Percentiles rank a stretch among this genome's conserved stretches.
Evolutionary conservation across 2,888 invertebrate species (phyloP).

Genomic region (Dryomyza anilis): DNA sequence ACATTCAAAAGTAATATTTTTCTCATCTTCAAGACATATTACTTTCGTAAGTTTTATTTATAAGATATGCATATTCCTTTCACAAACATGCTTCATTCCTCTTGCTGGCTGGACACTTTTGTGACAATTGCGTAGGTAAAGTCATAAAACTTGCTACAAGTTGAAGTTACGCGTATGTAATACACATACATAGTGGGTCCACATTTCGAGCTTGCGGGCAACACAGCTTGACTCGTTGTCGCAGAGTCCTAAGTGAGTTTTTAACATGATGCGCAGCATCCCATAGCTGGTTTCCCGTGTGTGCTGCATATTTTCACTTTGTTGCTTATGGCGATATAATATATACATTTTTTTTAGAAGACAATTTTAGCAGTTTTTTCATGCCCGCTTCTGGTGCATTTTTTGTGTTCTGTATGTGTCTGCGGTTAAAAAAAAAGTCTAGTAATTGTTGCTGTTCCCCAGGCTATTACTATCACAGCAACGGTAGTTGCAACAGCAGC

Average conservation of each 20-base stretch:
- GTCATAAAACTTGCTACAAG: no score
- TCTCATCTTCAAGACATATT: no score
- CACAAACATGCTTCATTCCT: no score
- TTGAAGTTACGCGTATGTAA: no score
- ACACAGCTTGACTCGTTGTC: constrained; percentile 1
- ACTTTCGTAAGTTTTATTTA: no score
- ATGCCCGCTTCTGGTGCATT: not conserved
- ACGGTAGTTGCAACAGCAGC: no score
- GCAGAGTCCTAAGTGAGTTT: constrained; percentile 5
- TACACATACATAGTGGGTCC: no score
- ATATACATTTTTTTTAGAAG: not conserved
- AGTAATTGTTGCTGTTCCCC: not conserved
- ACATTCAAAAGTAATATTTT: no score
- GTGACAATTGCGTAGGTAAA: no score
- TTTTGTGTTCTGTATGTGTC: constrained; percentile 3
- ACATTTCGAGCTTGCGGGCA: not conserved
- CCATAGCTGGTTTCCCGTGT: not conserved
- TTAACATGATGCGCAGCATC: not conserved
- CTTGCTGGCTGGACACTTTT: no score
- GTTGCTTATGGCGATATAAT: constrained; percentile 9
- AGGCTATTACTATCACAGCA: not conserved
- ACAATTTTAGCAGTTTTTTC: not conserved
- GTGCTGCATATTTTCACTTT: constrained; percentile 16
- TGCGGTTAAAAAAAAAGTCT: not conserved
- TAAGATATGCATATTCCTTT: no score